Evolutionary conservation across 2,113 vertebrate species (phyloP), one percentile per base, ranked within the genome.

Genomic region (rabbit (Oryctolagus cuniculus)): DNA sequence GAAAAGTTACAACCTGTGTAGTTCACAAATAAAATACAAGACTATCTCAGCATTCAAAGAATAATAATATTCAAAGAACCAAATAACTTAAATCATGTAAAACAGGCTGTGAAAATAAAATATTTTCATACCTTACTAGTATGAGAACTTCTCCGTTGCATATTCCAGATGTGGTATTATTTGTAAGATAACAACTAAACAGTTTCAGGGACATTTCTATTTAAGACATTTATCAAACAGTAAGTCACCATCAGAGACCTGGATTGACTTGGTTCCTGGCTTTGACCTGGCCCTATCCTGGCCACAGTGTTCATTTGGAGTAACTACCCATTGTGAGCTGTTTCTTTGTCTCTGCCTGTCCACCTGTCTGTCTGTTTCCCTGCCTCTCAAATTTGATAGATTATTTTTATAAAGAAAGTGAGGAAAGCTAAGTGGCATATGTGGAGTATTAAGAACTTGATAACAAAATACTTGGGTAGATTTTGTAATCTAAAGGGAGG

Each of bases 41-140:
- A 73, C 34, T 58, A 75, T 80, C 34, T 92, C 77, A 51, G 15
- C 36, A 77, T 90, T 86, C 22, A 38, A 96, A 91, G 12, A 21
- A 87, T 58, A 31, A 88, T 72, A 53, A 12, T 29, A 73, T 89
- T 83, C 22, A 38, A 96, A 91, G 16, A 21, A 90, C 53, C 34
- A 78, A 53, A 74, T 15, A 44, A 69, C 53, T 77, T 51, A 34
- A 79, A 17, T 21, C 11, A 24, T n/a, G 1, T 81, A 85, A 88
- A 58, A 31, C 66, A 87, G 44, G 36, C 51, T 22, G 19, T 1
- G 22, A 66, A 58, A 84, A 63, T 81, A 4, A 70, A 58, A 27
- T 66, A 11, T 16, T 85, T 83, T n/a, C 44, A 10, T 94, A 24
- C 55, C 11, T 90, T 93, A 19, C 34, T 4, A 1, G n/a, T 31